Evolutionary conservation across 2,888 invertebrate genomes (phyloP).

Genomic region (Noctua janthina): DNA sequence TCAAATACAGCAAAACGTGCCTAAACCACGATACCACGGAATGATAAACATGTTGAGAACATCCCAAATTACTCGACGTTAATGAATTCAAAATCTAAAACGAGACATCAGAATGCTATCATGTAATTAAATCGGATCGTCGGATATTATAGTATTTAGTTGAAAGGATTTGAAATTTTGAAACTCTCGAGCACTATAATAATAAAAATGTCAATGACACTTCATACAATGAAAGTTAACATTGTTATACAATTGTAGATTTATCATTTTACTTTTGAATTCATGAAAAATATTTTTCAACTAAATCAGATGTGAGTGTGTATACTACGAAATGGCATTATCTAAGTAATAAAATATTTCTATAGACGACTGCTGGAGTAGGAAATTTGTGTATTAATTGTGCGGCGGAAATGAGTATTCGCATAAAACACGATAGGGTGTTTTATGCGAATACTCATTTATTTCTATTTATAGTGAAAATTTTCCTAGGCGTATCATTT

Average conservation of each 20-base stretch:
- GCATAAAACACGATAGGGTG: no score
- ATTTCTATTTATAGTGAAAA: not conserved
- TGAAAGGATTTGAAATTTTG: not conserved
- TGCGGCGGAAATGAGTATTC: no score
- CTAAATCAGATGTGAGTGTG: not conserved
- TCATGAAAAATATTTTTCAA: not conserved
- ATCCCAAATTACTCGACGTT: conserved; percentile 38
- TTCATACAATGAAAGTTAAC: not conserved
- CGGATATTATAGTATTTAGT: not conserved
- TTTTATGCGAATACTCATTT: not conserved
- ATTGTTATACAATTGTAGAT: not conserved
- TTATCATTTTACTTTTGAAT: not conserved
- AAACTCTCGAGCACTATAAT: not conserved
- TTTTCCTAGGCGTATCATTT: not conserved
- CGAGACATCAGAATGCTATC: conserved; percentile 10
- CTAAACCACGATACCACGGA: conserved; percentile 23
- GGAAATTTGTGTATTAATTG: not conserved
- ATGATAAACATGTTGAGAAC: conserved; percentile 44
- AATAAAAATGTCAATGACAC: conserved; percentile 10
- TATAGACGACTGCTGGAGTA: not conserved
- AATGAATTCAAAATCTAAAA: conserved; percentile 46
- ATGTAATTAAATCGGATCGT: conserved; percentile 17
- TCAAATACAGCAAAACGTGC: conserved; percentile 57
- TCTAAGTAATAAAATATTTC: not conserved
- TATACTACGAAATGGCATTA: not conserved